Percentiles rank a stretch among this genome's conserved stretches.
Evolutionary conservation across 2,113 vertebrate genomes (phyloP).

Genomic region (Anhinga rufa): DNA sequence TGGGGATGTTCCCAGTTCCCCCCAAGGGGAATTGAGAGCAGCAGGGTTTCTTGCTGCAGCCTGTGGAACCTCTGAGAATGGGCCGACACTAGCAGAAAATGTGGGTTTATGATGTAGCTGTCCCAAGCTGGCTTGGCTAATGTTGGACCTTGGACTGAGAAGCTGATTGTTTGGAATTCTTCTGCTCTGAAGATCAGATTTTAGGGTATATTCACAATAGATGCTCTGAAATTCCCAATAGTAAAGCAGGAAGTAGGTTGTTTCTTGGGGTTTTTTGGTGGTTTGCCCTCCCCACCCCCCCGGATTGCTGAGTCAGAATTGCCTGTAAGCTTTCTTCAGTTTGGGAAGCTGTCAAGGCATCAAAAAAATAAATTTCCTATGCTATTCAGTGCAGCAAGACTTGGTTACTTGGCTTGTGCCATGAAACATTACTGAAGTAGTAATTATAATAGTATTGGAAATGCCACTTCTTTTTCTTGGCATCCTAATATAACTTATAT

Average conservation of each 20-base stretch:
- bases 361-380: not conserved
- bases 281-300: too few relatives aligned
- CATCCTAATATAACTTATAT: not conserved
- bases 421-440: not conserved
- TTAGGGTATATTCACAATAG: not conserved
- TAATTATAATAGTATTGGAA: not conserved
- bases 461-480: not conserved
- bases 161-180: not conserved
- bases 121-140: not conserved
- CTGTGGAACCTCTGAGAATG: accelerated
- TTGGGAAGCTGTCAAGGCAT: not conserved
- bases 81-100: not conserved
- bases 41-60: not conserved
- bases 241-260: not conserved
- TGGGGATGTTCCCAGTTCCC: not conserved
- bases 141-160: not conserved
- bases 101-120: not conserved
- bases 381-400: not conserved
- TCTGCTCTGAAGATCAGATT: not conserved
- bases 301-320: not conserved
- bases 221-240: not conserved
- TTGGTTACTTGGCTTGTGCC: not conserved
- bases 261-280: not conserved
- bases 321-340: not conserved
- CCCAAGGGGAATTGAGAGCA: not conserved